phyloP scores from a whole-genome alignment of 2,888 invertebrate species.

The Phengaris alcon region DNA sequence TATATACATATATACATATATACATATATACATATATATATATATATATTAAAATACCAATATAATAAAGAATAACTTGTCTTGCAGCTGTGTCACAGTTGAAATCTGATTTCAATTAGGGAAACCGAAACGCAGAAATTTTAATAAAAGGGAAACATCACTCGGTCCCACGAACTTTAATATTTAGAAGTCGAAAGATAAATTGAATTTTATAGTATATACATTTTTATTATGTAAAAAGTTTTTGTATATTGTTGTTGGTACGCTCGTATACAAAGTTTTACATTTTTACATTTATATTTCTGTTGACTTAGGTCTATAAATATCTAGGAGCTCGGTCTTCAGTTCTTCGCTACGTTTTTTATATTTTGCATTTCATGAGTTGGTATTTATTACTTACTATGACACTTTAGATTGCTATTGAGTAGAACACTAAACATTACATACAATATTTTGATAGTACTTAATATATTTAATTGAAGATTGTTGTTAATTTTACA shows the following conservation, averaged over 20 bases:
- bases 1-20: not conserved
- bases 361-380: not conserved
- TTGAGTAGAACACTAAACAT: too few species aligned
- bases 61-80: constrained; percentile 44
- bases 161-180: constrained; percentile 44
- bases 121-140: constrained; percentile 69
- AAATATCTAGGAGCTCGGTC: not conserved
- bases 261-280: not conserved
- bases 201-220: constrained; percentile 42
- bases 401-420: too few species aligned
- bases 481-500: too few species aligned
- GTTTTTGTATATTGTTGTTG: not conserved
- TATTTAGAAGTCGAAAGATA: constrained; percentile 42
- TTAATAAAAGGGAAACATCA: constrained; percentile 65
- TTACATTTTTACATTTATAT: too few species aligned
- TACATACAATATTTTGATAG: too few species aligned
- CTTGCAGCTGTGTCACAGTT: constrained; percentile 69
- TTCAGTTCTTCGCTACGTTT: not conserved
- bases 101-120: constrained; percentile 73
- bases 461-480: too few species aligned
- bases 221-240: constrained; percentile 23
- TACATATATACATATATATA: not conserved
- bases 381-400: too few species aligned
- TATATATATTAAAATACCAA: constrained; percentile 31
- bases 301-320: not conserved